Evolutionary conservation across 2,888 invertebrate species (phyloP), one percentile per base, ranked within the genome.

Genomic region (Ormia ochracea): DNA sequence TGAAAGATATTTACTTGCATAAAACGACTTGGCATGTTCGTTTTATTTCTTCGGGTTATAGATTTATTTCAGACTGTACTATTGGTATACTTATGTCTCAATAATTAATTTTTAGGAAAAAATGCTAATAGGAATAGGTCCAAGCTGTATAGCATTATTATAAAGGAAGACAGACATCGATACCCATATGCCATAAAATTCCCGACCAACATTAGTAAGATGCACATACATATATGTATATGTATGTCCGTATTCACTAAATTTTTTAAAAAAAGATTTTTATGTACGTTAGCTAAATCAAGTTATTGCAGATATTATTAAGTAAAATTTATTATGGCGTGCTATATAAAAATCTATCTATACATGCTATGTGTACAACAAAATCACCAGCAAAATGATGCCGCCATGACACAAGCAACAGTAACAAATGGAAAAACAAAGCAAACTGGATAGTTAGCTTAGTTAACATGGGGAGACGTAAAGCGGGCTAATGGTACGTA

Each of bases 61-160:
- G 80, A 73, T 73, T 80, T 69, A 61, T 69, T 74, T 73, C 61
- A 73, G 72, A 76, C 76, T 73, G 80, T 80, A 80, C 80, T 43
- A 23, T 72, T 75, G 63, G 36, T 28, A 59, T 19, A n/a, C n/a
- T n/a, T n/a, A 74, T 59, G 31, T 28, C 41, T 54, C 54, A 38
- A 63, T 63, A 41, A 21, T 12, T 12, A n/a, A 12, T 31, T 52
- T 50, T 43, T 33, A 14, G 14, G 31, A 31, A 43, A 10, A 31
- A 28, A 17, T 23, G 9, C 5, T 7, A 45, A 63, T 9, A 36
- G 12, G 33, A 14, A 48, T 66, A 28, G 74, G 65, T 58, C 45
- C 19, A 19, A n/a, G 26, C 4, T 36, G n/a, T 52, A 9, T 9
- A 2, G 1, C 10, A 33, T 21, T 33, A 0, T 9, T 52, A 48